Evolutionary conservation across 2,888 invertebrate genomes (phyloP).

Genomic region (Steromphala cineraria): DNA sequence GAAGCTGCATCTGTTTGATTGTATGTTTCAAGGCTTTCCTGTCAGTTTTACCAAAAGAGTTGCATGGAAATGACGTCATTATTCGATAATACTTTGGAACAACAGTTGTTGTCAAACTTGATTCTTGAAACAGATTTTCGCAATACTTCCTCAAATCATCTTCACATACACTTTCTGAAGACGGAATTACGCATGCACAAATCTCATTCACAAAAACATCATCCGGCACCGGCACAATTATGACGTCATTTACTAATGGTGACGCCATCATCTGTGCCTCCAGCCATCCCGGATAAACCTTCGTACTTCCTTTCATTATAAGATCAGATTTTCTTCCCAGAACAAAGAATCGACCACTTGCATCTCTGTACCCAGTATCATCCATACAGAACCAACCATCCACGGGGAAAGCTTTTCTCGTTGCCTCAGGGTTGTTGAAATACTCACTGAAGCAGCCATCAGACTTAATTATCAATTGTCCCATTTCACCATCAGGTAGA

Average conservation of each 20-base stretch:
- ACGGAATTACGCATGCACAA: conserved; percentile 29
- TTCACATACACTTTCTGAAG: not conserved
- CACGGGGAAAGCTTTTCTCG: not conserved
- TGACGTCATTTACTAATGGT: conserved; percentile 10
- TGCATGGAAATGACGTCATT: not conserved
- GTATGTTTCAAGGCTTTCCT: not conserved
- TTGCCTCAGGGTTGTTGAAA: not conserved
- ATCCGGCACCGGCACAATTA: conserved; percentile 24
- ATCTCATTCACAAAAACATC: conserved; percentile 19
- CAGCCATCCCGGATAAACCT: conserved; percentile 21
- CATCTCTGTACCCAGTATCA: not conserved
- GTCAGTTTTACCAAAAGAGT: not conserved
- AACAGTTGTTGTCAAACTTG: not conserved
- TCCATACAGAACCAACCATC: not conserved
- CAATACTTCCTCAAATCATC: conserved; percentile 1
- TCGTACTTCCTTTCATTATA: conserved; percentile 13
- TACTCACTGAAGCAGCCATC: not conserved
- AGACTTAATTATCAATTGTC: not conserved
- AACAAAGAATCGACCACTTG: not conserved
- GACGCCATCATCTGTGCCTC: conserved; percentile 18
- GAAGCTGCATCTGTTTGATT: not conserved
- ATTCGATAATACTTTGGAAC: not conserved
- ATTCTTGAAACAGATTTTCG: not conserved
- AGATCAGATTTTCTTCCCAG: conserved; percentile 4
- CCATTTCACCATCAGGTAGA: not conserved